Percentiles rank a stretch among this genome's conserved stretches.
phyloP scores from a whole-genome alignment of 2,888 invertebrate genomes.

The Athrips mouffetella region DNA sequence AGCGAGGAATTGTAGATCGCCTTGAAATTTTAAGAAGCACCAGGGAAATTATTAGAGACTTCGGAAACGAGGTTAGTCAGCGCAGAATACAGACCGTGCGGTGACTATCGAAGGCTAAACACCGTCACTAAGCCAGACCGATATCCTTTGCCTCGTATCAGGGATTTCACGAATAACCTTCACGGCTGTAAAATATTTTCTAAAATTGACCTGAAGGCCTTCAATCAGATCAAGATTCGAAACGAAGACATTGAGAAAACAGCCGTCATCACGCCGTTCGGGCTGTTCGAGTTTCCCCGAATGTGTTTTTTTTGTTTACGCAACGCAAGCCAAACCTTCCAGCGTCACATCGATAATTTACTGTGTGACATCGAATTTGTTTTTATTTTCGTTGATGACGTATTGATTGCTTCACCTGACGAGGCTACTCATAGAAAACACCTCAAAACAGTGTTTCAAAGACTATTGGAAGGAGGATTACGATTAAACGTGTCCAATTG shows the following conservation, averaged over 20 bases:
- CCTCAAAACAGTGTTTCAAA: neutral
- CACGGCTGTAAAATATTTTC: neutral
- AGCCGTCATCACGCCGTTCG: neutral
- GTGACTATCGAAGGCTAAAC: neutral
- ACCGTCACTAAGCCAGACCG: neutral
- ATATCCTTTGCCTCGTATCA: no score
- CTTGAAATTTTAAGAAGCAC: neutral
- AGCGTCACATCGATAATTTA: neutral
- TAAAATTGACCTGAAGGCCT: neutral
- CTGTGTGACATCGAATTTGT: neutral
- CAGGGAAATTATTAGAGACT: neutral
- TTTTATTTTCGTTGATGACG: neutral
- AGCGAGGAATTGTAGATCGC: neutral
- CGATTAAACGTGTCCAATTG: constrained; percentile 16
- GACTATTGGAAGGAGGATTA: constrained; percentile 10
- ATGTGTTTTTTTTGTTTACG: neutral
- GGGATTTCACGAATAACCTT: neutral
- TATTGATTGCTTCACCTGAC: neutral
- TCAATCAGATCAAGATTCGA: neutral
- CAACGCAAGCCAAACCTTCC: neutral
- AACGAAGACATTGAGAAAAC: neutral
- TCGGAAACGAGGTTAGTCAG: neutral
- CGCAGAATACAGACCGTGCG: no score
- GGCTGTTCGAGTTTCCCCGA: no score
- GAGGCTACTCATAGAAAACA: constrained; percentile 22